Evolutionary conservation across 2,888 invertebrate species (phyloP), one percentile per base, ranked within the genome.

Genomic region (Laspeyria flexula): DNA sequence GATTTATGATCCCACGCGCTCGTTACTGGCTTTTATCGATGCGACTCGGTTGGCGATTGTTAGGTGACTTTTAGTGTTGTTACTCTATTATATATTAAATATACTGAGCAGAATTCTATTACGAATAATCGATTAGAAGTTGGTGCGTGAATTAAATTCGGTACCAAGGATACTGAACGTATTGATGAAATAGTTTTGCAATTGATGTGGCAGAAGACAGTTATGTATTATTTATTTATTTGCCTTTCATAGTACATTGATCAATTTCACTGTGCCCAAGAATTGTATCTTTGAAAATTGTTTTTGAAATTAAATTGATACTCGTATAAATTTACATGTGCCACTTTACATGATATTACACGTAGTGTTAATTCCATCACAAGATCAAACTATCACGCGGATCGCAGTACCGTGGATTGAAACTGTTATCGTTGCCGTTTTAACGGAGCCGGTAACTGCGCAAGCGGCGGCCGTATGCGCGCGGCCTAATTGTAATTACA

Each of bases 401-500:
- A 52, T 46, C 45, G 42, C 10, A 38, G 21, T 42, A 52, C 51
- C 35, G 51, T 52, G 66, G 42, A 46, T 48, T 33, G 43, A 34
- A 64, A 66, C 61, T 43, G 67, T 61, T 64, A 59, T 65, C 42
- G 43, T 52, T 41, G 51, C 61, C 54, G 69, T 69, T 69, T 60
- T 66, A 69, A 69, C 66, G 69, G 65, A 54, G 66, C 45, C 50
- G 48, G 39, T 66, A 69, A 69, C 55, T 61, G 68, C 65, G 52
- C 50, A 6, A 1, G 29, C 58, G 46, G 52, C 49, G 29, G 48
- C 34, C 42, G 50, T 42, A 39, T 58, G 54, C 34, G 45, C 44
- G 31, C 16, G 40, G 43, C 44, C 57, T 68, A 60, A 63, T 68
- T 65, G 56, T 59, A 65, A 65, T 67, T 60, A 49, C 51, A 39